A percentile compares a stretch with the other conserved stretches of the same genome.
phyloP scores from a whole-genome alignment of 2,113 vertebrate genomes.

The Microtus montanus region DNA sequence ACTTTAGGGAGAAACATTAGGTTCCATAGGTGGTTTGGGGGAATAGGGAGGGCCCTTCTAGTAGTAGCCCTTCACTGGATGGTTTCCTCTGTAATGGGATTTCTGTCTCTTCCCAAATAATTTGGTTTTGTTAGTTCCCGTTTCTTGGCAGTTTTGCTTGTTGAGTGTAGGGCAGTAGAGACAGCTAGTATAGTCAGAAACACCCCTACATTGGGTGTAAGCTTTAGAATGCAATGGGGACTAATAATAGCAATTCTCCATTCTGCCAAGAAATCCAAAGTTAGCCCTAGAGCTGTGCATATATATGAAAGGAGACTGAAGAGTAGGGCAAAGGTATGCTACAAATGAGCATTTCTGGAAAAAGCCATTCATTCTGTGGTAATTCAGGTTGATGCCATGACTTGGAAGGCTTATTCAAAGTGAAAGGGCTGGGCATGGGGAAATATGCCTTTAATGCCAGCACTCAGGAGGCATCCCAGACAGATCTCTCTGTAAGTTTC shows the following conservation, averaged over 20 bases:
- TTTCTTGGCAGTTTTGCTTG: neutral
- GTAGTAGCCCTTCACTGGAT: neutral
- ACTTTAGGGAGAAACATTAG: neutral
- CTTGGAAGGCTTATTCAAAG: conserved; percentile 28
- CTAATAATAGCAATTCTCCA: conserved; percentile 74
- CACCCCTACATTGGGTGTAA: conserved; percentile 57
- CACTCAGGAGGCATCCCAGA: neutral
- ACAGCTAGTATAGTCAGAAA: conserved; percentile 53
- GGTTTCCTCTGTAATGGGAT: conserved; percentile 40
- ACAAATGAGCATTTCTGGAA: conserved; percentile 52
- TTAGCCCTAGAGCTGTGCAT: conserved; percentile 67
- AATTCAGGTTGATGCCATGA: conserved; percentile 50
- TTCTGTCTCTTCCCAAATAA: conserved; percentile 42
- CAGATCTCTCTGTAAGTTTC: neutral
- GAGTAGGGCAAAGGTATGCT: conserved; percentile 58
- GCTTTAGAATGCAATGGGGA: conserved; percentile 63
- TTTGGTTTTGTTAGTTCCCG: conserved; percentile 7
- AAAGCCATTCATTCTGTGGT: conserved; percentile 36
- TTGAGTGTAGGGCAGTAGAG: conserved; percentile 6
- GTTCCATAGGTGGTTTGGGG: neutral
- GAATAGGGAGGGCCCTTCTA: neutral
- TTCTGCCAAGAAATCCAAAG: conserved; percentile 73
- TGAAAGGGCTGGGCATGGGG: neutral
- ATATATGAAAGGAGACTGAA: conserved; percentile 63
- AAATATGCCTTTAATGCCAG: neutral